Evolutionary conservation across 1,140 invertebrate genomes (phyloP), one percentile per base, ranked within the genome.

Genomic region (Nasonia vitripennis): DNA sequence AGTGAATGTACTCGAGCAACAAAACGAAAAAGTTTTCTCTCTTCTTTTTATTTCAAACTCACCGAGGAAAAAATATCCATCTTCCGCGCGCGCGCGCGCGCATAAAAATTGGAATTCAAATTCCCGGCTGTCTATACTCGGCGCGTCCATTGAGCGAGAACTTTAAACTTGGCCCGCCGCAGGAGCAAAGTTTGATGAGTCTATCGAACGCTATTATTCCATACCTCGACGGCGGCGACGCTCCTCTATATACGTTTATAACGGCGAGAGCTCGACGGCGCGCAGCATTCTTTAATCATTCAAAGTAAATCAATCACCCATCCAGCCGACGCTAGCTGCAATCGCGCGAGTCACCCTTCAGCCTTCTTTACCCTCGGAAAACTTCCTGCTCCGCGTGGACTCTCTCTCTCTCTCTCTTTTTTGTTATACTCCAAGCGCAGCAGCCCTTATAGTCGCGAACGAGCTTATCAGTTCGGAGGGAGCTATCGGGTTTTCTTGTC

Each of bases 251-350:
- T 37, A 37, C 27, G 27, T 27, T 1, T 27, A 20, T 71, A 70
- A 4, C 12, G 37, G 1, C 34, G 81, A 41, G 81, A 74, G 81
- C 83, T 87, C 88, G 81, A 62, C 87, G 12, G 12, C 68, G 88
- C 75, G 88, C 88, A 85, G 85, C 90, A 88, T 91, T 92, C 91
- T 93, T 93, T 92, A 92, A 93, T 93, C 92, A 93, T 93, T 93
- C 91, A 92, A 91, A 93, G 91, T 91, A 89, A 93, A 93, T 93
- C 92, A 93, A 93, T 93, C 92, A 93, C 92, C 89, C 86, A 91
- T 89, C 89, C 88, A 88, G 89, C 23, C 20, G 37, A 87, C 88
- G 87, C 87, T 37, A 27, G 34, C 34, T 87, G 89, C 89, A 91
- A 93, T 92, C 88, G 89, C 89, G 91, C 90, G 87, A 92, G 92